Evolutionary conservation across 2,113 vertebrate species (phyloP), one percentile per base, ranked within the genome.

Genomic region (Psittacus erithacus): DNA sequence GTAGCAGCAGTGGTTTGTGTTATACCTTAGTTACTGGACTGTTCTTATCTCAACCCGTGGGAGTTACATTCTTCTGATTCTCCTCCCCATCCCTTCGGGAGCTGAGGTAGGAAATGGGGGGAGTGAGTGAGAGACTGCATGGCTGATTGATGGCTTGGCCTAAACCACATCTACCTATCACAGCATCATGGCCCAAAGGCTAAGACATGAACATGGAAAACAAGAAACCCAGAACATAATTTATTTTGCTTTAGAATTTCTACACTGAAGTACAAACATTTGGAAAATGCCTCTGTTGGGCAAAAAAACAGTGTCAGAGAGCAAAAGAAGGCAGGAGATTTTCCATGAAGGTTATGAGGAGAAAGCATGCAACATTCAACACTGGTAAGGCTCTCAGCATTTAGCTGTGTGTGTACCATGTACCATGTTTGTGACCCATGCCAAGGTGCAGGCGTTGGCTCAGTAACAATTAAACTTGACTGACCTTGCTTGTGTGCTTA

Each of bases 341-440:
- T 82, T 53, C 52, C 46, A n/a, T 10, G 33, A 70, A 62, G 25
- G 17, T 69, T 27, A 11, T 39, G n/a, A 88, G 41, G 23, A 55
- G 38, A 75, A 70, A 33, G 31, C 47, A 63, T 3, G 3, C 0
- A 0, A 38, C 4, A 11, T 31, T 43, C 5, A 17, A 2, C 0
- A 0, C 33, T 85, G 38, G 13, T 57, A 28, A 47, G 28, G 17
- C n/a, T 33, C 29, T 50, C 3, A 2, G 35, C 10, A 2, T 65
- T 69, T 74, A 57, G 53, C 33, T 78, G 33, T 4, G 0, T 13
- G 24, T 23, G 39, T 20, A 52, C 49, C 41, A 17, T 7, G 9
- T 50, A 47, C 49, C 41, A 17, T 10, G 11, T 52, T 31, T 47
- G 33, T 50, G 53, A 77, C 64, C 12, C 39, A 7, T 5, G n/a